phyloP scores from a whole-genome alignment of 2,888 invertebrate species.

The Margaritifera margaritifera region DNA sequence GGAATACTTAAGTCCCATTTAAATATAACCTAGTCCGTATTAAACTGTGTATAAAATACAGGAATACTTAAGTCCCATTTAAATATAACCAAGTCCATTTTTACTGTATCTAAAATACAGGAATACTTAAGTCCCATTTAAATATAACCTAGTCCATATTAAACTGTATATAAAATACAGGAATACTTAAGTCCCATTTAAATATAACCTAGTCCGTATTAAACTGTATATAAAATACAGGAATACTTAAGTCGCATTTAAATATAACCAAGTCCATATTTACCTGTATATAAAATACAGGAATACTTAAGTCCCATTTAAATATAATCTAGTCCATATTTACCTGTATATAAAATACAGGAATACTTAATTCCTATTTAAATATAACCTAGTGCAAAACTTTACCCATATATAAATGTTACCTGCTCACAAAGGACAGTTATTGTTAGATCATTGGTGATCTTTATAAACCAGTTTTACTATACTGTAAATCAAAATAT shows the following conservation, averaged over 20 bases:
- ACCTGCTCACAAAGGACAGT: too few species aligned
- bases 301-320: constrained; percentile 1
- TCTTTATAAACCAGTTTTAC: too few species aligned
- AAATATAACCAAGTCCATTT: background rate
- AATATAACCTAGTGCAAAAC: background rate
- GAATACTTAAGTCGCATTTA: background rate
- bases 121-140: background rate
- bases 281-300: background rate
- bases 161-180: background rate
- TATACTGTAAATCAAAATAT: too few species aligned
- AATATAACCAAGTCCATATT: background rate
- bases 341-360: background rate
- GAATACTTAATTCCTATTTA: background rate
- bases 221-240: background rate
- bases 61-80: background rate
- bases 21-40: background rate
- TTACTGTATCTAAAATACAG: background rate
- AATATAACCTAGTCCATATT: background rate
- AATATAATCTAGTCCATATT: background rate
- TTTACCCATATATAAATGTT: background rate
- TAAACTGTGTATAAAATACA: background rate
- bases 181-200: too few species aligned
- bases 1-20: background rate
- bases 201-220: too few species aligned
- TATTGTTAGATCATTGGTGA: too few species aligned